A percentile compares a stretch with the other conserved stretches of the same genome.
These are phyloP conservation scores for Drosophila carrolli DNA, from an alignment of 1,140 invertebrate genomes.

Conservation along the genomic window DNA sequence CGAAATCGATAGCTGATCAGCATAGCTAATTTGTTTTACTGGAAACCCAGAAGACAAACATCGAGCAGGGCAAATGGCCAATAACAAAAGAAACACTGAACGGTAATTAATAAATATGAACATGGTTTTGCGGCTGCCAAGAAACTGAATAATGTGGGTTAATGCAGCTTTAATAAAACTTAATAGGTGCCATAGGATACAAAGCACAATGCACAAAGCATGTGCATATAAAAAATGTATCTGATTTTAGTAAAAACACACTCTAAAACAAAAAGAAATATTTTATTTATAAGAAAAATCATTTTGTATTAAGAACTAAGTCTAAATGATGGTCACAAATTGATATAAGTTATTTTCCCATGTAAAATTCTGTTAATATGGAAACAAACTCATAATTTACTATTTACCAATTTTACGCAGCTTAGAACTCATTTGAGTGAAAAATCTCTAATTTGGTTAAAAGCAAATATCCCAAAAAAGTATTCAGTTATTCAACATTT, in stretches of 20 bases:
- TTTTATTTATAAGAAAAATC: too few relatives aligned
- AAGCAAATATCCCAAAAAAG: conserved; percentile 11
- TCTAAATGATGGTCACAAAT: too few relatives aligned
- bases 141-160: conserved; percentile 31
- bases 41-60: conserved; percentile 11
- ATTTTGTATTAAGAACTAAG: too few relatives aligned
- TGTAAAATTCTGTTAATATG: background rate
- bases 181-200: conserved; percentile 3
- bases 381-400: background rate
- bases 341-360: background rate
- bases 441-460: conserved; percentile 9
- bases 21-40: conserved; percentile 46
- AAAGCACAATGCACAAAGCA: too few relatives aligned
- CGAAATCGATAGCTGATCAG: conserved; percentile 56
- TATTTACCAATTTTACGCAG: conserved; percentile 9
- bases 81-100: conserved; percentile 10
- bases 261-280: too few relatives aligned
- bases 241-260: too few relatives aligned
- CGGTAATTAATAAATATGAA: conserved; percentile 28
- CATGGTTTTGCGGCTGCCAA: conserved; percentile 19
- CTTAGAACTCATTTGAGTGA: background rate
- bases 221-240: background rate
- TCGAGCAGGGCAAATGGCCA: conserved; percentile 37
- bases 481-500: conserved; percentile 38
- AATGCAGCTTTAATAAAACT: conserved; percentile 18